These are phyloP conservation scores for Gari tellinella DNA, from an alignment of 2,888 invertebrate genomes.

Conservation along the genomic window DNA sequence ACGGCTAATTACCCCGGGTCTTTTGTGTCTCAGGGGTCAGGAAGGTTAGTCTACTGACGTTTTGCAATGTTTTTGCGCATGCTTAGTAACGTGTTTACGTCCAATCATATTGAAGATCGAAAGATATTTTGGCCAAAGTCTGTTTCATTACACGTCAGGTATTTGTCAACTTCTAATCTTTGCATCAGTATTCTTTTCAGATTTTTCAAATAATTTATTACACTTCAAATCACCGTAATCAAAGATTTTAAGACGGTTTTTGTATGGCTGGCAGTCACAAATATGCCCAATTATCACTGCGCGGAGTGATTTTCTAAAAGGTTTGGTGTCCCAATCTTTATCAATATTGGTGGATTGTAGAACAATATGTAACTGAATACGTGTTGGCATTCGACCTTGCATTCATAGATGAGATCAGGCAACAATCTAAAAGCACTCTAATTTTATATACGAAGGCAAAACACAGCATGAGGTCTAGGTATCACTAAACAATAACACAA, in stretches of 20 bases:
- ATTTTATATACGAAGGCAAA: no score
- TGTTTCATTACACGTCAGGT: constrained; percentile 41
- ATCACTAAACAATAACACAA: background rate
- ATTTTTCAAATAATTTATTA: constrained; percentile 48
- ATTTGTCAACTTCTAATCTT: constrained; percentile 53
- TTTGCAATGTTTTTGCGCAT: constrained; percentile 22
- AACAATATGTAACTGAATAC: constrained; percentile 59
- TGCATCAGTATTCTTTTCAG: constrained; percentile 53
- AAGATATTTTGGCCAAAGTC: constrained; percentile 25
- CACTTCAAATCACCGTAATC: constrained; percentile 42
- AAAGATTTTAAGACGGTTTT: constrained; percentile 22
- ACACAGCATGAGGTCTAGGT: no score
- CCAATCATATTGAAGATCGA: constrained; percentile 45
- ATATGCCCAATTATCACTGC: constrained; percentile 58
- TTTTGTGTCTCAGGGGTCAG: constrained; percentile 29
- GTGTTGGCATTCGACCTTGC: constrained; percentile 55
- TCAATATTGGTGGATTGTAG: constrained; percentile 50
- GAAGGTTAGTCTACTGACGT: constrained; percentile 27
- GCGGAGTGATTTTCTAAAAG: constrained; percentile 31
- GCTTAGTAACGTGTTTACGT: constrained; percentile 3
- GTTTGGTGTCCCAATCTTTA: constrained; percentile 32
- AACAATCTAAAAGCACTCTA: background rate
- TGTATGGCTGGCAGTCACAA: constrained; percentile 37
- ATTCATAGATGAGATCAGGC: background rate
- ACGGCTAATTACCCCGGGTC: no score